These are phyloP conservation scores for Lycaon pictus DNA, from an alignment of 2,113 vertebrate species.

Conservation along the genomic window DNA sequence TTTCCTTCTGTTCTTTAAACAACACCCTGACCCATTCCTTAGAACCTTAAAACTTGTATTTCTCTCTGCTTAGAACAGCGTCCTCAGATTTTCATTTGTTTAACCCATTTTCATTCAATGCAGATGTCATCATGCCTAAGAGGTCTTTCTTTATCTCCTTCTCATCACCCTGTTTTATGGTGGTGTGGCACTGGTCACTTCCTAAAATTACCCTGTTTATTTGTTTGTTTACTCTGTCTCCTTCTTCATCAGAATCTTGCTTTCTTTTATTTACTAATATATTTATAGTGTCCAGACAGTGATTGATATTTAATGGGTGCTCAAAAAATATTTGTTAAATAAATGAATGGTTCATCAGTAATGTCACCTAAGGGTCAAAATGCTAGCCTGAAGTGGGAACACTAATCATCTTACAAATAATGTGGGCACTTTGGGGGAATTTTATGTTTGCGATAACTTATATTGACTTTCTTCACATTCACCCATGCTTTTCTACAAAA, in stretches of 20 bases:
- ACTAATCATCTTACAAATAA: slow-evolving; percentile 16
- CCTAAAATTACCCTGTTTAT: not conserved
- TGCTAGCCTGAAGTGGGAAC: not conserved
- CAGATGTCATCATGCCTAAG: not conserved
- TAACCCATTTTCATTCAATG: not conserved
- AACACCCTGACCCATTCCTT: not conserved
- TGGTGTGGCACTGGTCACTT: not conserved
- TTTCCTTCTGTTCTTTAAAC: not conserved
- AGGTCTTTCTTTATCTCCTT: not conserved
- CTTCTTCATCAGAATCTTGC: not conserved
- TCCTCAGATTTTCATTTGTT: not conserved
- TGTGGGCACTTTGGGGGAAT: not conserved
- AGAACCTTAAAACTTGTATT: not conserved
- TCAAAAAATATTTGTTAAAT: slow-evolving; percentile 57
- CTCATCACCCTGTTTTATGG: not conserved
- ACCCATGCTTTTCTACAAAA: slow-evolving; percentile 17
- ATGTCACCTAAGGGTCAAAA: not conserved
- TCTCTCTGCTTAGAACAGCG: not conserved
- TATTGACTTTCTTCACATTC: slow-evolving; percentile 13
- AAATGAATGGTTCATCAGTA: slow-evolving; percentile 40
- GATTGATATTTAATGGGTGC: slow-evolving; percentile 12
- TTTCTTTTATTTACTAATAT: slow-evolving; percentile 23
- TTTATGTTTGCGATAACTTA: slow-evolving; percentile 31
- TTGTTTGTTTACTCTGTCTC: not conserved
- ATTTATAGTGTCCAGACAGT: not conserved